These are phyloP conservation scores for Ceyx erithaca DNA, from an alignment of 2,797 vertebrate genomes.

Conservation along the genomic window DNA sequence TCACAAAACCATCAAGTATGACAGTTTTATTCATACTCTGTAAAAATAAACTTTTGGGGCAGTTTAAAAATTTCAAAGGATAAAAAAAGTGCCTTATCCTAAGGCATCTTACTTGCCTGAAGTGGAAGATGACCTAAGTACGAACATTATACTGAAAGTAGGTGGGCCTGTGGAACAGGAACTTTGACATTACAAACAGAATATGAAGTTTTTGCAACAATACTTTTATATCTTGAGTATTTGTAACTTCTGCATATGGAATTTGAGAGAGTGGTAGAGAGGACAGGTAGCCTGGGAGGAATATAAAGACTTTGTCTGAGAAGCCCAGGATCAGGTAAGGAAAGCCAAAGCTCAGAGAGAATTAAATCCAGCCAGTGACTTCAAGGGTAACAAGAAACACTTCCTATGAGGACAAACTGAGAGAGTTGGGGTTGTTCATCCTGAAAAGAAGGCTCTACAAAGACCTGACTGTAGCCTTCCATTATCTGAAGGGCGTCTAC, in stretches of 20 bases:
- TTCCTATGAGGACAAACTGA: too few species aligned
- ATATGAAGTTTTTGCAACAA: not conserved
- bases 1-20: not conserved
- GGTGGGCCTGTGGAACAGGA: not conserved
- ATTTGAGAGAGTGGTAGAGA: not conserved
- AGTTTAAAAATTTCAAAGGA: not conserved
- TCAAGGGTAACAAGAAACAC: too few species aligned
- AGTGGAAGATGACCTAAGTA: not conserved
- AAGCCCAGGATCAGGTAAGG: too few species aligned
- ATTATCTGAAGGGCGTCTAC: too few species aligned
- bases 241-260: not conserved
- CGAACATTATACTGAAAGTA: not conserved
- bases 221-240: not conserved
- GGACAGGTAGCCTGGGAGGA: too few species aligned
- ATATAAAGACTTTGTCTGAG: too few species aligned
- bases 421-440: too few species aligned
- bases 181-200: not conserved
- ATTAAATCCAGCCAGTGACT: too few species aligned
- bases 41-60: not conserved
- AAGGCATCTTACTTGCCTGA: not conserved
- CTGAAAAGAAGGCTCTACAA: too few species aligned
- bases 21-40: not conserved
- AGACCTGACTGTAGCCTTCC: too few species aligned
- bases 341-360: too few species aligned
- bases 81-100: not conserved